Evolutionary conservation across 2,797 vertebrate species (phyloP), one percentile per base, ranked within the genome.

Genomic region (Arremon aurantiirostris): DNA sequence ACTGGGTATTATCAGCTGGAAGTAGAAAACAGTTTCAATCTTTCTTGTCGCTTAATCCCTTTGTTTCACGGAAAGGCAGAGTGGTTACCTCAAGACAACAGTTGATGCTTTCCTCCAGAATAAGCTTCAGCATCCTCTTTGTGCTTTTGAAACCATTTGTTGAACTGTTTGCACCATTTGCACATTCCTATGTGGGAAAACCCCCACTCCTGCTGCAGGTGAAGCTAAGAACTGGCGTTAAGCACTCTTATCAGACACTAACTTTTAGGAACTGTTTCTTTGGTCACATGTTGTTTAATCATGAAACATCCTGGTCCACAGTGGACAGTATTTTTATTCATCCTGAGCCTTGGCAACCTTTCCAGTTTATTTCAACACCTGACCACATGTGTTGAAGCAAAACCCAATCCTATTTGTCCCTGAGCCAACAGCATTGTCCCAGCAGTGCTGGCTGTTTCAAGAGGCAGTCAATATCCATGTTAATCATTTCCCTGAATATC

Each of bases 401-500:
- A 69, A n/a, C 35, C 26, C 56, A 32, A 20, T 35, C 61, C 34
- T 75, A 12, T 68, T 64, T 79, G 63, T 92, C 93, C 88, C 95
- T 95, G 94, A 94, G 92, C 30, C 11, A 32, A 26, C 4, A 90
- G 37, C 32, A 60, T 46, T 73, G 59, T 90, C 50, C 73, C 64
- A 76, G 28, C 0, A 23, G 64, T 23, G 50, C 57, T 88, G 78
- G 72, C 72, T 91, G 63, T 77, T 89, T 60, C 79, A 92, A 78
- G 22, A 75, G 50, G 26, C 56, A 77, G 46, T 82, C 57, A 53
- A 30, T 42, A 57, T 83, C 68, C 11, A 5, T 15, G 56, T 56
- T 56, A 53, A 34, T 93, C 96, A 99, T 96, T 99, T 99, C 85
- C 97, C 97, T 90, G 97, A 97, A 93, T 96, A 98, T 64, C 98